Conservation (phyloP, 2,797 vertebrate species). For the Pterois miles region DNA sequence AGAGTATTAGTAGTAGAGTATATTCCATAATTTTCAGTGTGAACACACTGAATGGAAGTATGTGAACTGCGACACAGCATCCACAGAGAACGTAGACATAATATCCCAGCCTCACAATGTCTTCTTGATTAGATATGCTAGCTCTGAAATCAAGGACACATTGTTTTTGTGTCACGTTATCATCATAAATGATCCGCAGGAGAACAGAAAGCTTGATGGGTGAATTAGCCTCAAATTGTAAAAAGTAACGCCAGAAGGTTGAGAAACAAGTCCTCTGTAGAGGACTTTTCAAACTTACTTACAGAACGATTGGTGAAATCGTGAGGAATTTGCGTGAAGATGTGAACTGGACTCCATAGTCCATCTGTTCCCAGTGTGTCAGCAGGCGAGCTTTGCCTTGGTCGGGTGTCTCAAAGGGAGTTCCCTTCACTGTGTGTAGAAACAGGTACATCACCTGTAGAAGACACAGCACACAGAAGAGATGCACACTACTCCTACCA, state of each 20-base stretch:
- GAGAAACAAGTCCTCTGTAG: too few species aligned
- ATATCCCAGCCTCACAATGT: too few species aligned
- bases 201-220: not conserved
- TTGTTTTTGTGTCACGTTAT: too few species aligned
- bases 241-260: not conserved
- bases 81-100: too few species aligned
- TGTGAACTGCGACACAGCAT: too few species aligned
- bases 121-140: too few species aligned
- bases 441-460: slow-evolving; percentile 93
- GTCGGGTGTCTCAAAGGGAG: slow-evolving; percentile 95
- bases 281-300: slow-evolving; percentile 66
- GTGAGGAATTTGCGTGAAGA: slow-evolving; percentile 95
- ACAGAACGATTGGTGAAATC: slow-evolving; percentile 94
- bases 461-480: not conserved
- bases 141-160: too few species aligned
- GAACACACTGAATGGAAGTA: too few species aligned
- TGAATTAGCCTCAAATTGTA: not conserved
- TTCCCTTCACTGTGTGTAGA: slow-evolving; percentile 94
- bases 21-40: too few species aligned
- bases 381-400: slow-evolving; percentile 94
- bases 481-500: not conserved
- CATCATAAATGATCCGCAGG: not conserved
- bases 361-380: slow-evolving; percentile 97
- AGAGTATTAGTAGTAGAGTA: too few species aligned
- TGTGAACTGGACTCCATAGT: slow-evolving; percentile 93